Evolutionary conservation across 1,140 invertebrate genomes (phyloP).

Genomic region (Atta colombica): DNA sequence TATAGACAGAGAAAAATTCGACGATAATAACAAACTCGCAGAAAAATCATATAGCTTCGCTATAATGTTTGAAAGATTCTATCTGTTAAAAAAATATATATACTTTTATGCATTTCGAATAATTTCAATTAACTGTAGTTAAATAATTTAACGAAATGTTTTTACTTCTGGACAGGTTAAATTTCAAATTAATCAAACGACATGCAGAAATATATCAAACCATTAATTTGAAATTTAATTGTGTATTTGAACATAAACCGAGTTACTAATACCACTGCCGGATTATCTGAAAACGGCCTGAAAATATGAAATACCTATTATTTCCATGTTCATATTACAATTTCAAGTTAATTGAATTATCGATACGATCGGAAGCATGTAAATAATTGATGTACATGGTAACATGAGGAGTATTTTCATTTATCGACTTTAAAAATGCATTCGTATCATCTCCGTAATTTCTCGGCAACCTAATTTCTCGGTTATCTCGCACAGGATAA

Average conservation of each 20-base stretch:
- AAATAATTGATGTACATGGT: constrained; percentile 11
- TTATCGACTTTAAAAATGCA: constrained; percentile 27
- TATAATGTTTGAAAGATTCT: not conserved
- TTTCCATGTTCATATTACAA: constrained; percentile 33
- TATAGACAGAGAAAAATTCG: not conserved
- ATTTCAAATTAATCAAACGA: constrained; percentile 43
- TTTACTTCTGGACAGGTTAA: not conserved
- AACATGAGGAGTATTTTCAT: not conserved
- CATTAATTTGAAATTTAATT: constrained; percentile 35
- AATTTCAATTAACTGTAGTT: not conserved
- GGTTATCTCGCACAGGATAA: not conserved
- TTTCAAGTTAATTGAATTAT: constrained; percentile 38
- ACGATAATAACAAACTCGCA: not conserved
- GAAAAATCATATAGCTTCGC: not conserved
- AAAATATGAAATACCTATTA: constrained; percentile 34
- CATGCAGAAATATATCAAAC: not conserved
- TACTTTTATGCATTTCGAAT: not conserved
- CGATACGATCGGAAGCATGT: not conserved
- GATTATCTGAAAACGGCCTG: constrained; percentile 12
- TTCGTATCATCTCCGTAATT: constrained; percentile 2
- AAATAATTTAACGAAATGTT: constrained; percentile 16
- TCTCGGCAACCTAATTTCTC: constrained; percentile 32
- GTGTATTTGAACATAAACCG: not conserved
- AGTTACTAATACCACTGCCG: not conserved
- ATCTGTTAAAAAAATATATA: not conserved